Base-by-base conservation (phyloP, 2,797 vertebrate genomes). In the Buceros bicornis region DNA sequence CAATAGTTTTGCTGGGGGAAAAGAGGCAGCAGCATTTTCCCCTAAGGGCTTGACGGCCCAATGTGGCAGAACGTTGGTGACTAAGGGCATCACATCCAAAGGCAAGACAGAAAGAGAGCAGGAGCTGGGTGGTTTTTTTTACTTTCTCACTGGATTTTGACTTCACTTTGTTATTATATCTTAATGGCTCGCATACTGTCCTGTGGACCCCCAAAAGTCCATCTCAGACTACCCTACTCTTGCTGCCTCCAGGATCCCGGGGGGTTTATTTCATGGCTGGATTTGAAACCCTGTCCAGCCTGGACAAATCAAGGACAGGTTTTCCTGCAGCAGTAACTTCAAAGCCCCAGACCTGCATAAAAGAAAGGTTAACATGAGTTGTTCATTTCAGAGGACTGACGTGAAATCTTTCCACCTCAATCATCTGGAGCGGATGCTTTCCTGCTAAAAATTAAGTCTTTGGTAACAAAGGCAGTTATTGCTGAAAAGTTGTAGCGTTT, bases 401-500 rank as follows among this genome's bases (percentile, higher is more conserved):
- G 48, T 40, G 64, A 90, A 93, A 74, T 71, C 37, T 80, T 94
- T 71, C 48, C 82, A 77, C 16, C 37, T 94, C 74, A 80, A 33
- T 48, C 78, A 58, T 25, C 47, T 1, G 0, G n/a, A 67, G 29
- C 43, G 15, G 77, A 73, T 62, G 56, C 57, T 67, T 94, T 60
- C 33, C 16, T 22, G 47, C 7, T 51, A 60, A 80, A 94, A 82
- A 45, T 60, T 5, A 69, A 85, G 90, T 94, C 90, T 94, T 95
- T 85, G 88, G 91, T 64, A 93, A 58, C 24, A 65, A 62, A 73
- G 24, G 54, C 61, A 70, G 74, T 35, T 90, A 64, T 40, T 93
- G 72, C 19, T 92, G 73, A 66, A 70, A 92, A 92, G 35, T 53
- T 43, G 48, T 24, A 66, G 53, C 0, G 0, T 88, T 91, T 88